phyloP scores from a whole-genome alignment of 2,888 invertebrate genomes.

The Amblyteles armatorius region DNA sequence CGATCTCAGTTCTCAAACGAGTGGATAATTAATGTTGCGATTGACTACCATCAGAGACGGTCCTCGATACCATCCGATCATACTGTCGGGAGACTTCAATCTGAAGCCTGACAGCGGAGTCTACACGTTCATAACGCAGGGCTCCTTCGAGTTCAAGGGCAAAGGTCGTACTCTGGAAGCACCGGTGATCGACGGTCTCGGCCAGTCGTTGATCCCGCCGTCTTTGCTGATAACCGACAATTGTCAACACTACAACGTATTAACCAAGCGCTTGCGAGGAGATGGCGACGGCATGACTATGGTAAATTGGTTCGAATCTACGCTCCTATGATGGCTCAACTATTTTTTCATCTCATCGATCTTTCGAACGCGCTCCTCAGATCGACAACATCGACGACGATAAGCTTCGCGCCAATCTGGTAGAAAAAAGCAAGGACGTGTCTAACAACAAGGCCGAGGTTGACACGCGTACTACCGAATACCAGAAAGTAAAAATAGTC shows the following conservation, averaged over 20 bases:
- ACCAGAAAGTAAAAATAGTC: constrained; percentile 76
- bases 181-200: constrained; percentile 76
- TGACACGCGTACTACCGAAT: constrained; percentile 68
- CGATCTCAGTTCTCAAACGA: constrained; percentile 41
- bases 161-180: constrained; percentile 84
- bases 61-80: constrained; percentile 89
- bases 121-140: constrained; percentile 89
- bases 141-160: constrained; percentile 86
- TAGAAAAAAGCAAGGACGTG: constrained; percentile 34
- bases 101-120: constrained; percentile 91
- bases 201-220: constrained; percentile 81
- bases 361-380: constrained; percentile 66
- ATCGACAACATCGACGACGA: constrained; percentile 72
- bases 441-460: constrained; percentile 60
- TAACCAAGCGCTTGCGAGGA: constrained; percentile 84
- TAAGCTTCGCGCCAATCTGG: constrained; percentile 1
- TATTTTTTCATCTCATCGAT: constrained; percentile 7
- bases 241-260: constrained; percentile 87
- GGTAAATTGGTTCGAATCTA: constrained; percentile 64
- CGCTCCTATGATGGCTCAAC: not conserved
- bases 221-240: constrained; percentile 86
- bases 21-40: constrained; percentile 72
- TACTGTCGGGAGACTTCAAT: constrained; percentile 98
- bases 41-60: constrained; percentile 75
- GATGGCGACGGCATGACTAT: constrained; percentile 72